Evolutionary conservation across 1,140 invertebrate genomes (phyloP).

Genomic region (Eubasilissa regina): DNA sequence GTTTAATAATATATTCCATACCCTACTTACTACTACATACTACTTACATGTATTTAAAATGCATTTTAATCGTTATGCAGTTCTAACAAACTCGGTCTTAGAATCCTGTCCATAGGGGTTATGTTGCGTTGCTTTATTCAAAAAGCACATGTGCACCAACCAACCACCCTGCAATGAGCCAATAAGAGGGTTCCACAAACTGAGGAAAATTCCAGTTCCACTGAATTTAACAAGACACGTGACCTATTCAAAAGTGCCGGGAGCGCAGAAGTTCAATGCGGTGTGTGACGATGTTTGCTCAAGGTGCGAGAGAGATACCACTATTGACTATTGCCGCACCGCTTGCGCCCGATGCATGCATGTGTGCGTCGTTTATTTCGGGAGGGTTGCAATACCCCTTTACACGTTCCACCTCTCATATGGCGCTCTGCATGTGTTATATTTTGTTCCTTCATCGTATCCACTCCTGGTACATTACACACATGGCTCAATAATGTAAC

Average conservation of each 20-base stretch:
- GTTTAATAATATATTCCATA: too few relatives aligned
- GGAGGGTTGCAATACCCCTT: conserved; percentile 51
- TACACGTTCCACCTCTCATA: conserved; percentile 17
- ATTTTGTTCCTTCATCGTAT: conserved; percentile 27
- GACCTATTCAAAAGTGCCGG: conserved; percentile 55
- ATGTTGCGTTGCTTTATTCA: too few relatives aligned
- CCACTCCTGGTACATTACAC: conserved; percentile 38
- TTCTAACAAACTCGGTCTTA: too few relatives aligned
- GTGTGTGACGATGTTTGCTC: neutral
- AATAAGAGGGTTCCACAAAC: conserved; percentile 39
- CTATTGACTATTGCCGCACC: conserved; percentile 4
- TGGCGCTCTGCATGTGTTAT: conserved; percentile 40
- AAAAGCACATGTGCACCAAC: too few relatives aligned
- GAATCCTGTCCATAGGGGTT: too few relatives aligned
- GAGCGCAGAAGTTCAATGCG: conserved; percentile 31
- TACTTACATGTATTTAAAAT: too few relatives aligned
- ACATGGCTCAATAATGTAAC: conserved; percentile 45
- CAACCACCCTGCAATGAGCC: neutral
- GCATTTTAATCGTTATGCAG: too few relatives aligned
- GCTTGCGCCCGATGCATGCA: conserved; percentile 14
- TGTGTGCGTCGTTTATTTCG: conserved; percentile 43
- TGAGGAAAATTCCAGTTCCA: conserved; percentile 45
- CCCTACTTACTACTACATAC: too few relatives aligned
- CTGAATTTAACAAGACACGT: conserved; percentile 56
- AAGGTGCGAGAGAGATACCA: conserved; percentile 13